phyloP scores from a whole-genome alignment of 2,113 vertebrate species.

The Crotalus horridus region DNA sequence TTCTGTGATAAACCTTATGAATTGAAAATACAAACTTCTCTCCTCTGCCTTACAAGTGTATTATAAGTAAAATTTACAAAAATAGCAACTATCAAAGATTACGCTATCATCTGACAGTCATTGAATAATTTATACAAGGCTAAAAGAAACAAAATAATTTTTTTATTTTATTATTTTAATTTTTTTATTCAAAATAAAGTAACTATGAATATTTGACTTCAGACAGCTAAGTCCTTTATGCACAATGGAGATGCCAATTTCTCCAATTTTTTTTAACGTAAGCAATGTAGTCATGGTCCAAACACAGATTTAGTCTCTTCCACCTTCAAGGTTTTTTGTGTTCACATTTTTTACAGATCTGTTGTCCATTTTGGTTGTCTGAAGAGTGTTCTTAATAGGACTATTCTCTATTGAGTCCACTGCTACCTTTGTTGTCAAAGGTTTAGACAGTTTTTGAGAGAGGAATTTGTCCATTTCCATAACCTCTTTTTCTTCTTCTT shows the following conservation, averaged over 20 bases:
- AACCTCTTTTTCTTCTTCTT: slow-evolving; percentile 67
- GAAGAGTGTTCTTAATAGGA: slow-evolving; percentile 75
- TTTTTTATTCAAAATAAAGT: slow-evolving; percentile 81
- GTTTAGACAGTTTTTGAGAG: slow-evolving; percentile 69
- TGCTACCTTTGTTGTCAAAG: slow-evolving; percentile 76
- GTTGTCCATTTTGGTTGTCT: slow-evolving; percentile 90
- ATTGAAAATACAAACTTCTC: slow-evolving; percentile 71
- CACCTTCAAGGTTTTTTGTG: slow-evolving; percentile 69
- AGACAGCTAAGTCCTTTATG: slow-evolving; percentile 64
- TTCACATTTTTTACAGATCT: slow-evolving; percentile 82
- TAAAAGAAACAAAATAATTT: slow-evolving; percentile 77
- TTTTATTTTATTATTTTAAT: slow-evolving; percentile 65
- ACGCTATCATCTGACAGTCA: slow-evolving; percentile 66
- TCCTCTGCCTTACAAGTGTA: slow-evolving; percentile 62
- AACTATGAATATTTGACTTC: slow-evolving; percentile 74
- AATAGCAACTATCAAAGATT: slow-evolving; percentile 78
- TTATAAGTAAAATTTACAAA: slow-evolving; percentile 78
- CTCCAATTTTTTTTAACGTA: slow-evolving; percentile 41
- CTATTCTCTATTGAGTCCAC: slow-evolving; percentile 69
- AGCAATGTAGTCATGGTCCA: slow-evolving; percentile 50
- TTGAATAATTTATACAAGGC: slow-evolving; percentile 78
- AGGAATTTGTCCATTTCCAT: slow-evolving; percentile 81
- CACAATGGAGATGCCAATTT: slow-evolving; percentile 63
- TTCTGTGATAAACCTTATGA: slow-evolving; percentile 72
- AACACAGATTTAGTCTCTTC: slow-evolving; percentile 75